These are phyloP conservation scores for Sphyrna mokarran DNA, from an alignment of 2,113 vertebrate genomes.

Conservation along the genomic window DNA sequence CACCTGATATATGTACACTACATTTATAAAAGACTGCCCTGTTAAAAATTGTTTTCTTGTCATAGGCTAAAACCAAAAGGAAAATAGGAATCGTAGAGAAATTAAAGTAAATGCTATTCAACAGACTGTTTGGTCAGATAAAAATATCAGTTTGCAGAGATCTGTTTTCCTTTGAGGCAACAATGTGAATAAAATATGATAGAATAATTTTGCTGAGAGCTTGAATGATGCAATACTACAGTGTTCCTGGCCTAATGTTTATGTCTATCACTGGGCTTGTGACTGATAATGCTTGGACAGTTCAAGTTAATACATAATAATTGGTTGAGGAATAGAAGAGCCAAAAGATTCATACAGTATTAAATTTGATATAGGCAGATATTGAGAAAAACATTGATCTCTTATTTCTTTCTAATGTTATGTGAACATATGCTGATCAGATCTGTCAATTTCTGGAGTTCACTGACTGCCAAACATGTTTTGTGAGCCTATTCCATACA, in stretches of 20 bases:
- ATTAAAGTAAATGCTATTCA: neutral
- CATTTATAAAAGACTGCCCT: neutral
- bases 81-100: neutral
- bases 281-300: neutral
- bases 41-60: neutral
- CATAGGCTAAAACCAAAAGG: neutral
- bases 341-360: neutral
- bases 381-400: neutral
- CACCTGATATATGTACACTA: neutral
- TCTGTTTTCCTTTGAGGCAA: neutral
- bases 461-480: neutral
- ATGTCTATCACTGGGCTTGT: neutral
- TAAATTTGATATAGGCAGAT: neutral
- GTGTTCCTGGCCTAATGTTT: neutral
- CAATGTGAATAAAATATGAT: neutral
- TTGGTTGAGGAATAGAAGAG: neutral
- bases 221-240: neutral
- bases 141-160: neutral
- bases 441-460: neutral
- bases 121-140: neutral
- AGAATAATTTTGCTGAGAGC: neutral
- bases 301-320: neutral
- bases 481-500: neutral
- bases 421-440: neutral
- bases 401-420: neutral